Conservation (phyloP, 2,888 invertebrate genomes). For the Arrhopalites spinosus region DNA sequence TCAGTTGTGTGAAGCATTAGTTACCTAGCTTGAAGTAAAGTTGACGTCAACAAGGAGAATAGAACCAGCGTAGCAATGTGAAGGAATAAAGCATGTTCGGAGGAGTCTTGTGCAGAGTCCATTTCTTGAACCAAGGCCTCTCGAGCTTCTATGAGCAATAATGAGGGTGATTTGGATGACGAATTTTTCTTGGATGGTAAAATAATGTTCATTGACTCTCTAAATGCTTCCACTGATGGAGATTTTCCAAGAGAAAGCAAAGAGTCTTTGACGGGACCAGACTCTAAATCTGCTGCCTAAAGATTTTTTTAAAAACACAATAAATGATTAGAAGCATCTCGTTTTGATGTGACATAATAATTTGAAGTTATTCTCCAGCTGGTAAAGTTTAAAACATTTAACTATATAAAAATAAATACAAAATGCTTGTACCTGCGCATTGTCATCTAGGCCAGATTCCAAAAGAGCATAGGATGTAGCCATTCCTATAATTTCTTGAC, state of each 20-base stretch:
- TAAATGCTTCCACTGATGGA: slow-evolving; percentile 33
- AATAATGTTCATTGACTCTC: slow-evolving; percentile 25
- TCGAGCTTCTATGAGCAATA: slow-evolving; percentile 59
- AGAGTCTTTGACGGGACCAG: slow-evolving; percentile 41
- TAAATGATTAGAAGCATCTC: too few relatives aligned
- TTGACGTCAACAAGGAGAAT: slow-evolving; percentile 79
- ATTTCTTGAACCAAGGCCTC: slow-evolving; percentile 81
- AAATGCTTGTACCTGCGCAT: slow-evolving; percentile 32
- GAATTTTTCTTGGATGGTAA: slow-evolving; percentile 46
- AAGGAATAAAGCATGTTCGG: slow-evolving; percentile 78
- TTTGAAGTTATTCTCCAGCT: too few relatives aligned
- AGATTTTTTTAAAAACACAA: too few relatives aligned
- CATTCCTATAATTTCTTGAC: slow-evolving; percentile 72
- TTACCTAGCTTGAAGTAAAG: slow-evolving; percentile 85
- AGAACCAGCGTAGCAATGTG: slow-evolving; percentile 78
- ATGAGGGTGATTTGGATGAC: slow-evolving; percentile 35
- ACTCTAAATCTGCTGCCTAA: slow-evolving; percentile 39
- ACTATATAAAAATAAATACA: background rate
- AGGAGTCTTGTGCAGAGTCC: slow-evolving; percentile 62
- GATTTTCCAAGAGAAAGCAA: slow-evolving; percentile 43
- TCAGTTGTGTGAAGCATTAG: too few relatives aligned
- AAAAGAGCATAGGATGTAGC: slow-evolving; percentile 45
- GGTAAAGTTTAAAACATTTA: background rate
- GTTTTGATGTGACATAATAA: too few relatives aligned
- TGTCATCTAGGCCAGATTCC: slow-evolving; percentile 48